These are phyloP conservation scores for Antheraea yamamai DNA, from an alignment of 2,888 invertebrate species.

Conservation along the genomic window DNA sequence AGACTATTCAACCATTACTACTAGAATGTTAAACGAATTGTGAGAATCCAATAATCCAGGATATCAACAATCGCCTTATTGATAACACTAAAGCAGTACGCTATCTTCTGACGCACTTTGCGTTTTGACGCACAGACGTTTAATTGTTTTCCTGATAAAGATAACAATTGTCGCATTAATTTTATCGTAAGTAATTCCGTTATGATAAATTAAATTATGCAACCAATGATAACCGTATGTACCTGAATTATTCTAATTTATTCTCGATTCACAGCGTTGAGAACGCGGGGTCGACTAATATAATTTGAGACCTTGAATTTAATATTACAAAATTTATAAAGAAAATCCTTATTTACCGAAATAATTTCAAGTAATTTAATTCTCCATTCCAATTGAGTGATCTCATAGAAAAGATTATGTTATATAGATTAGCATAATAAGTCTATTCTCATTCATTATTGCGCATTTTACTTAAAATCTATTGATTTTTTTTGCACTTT, in stretches of 20 bases:
- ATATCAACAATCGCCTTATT: slow-evolving; percentile 34
- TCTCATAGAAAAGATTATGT: too few species aligned
- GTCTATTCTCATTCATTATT: too few species aligned
- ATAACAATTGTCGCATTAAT: slow-evolving; percentile 48
- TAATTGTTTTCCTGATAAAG: slow-evolving; percentile 50
- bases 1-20: neutral
- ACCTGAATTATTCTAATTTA: neutral
- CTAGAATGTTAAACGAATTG: neutral
- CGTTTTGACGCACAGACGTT: slow-evolving; percentile 58
- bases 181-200: slow-evolving; percentile 39
- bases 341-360: too few species aligned
- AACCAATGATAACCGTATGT: neutral
- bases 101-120: slow-evolving; percentile 55
- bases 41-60: slow-evolving; percentile 33
- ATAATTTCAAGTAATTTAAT: too few species aligned
- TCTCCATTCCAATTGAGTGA: too few species aligned
- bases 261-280: too few species aligned
- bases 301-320: too few species aligned
- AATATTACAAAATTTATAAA: too few species aligned
- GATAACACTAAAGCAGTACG: slow-evolving; percentile 42
- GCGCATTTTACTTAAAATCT: too few species aligned
- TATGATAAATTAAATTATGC: slow-evolving; percentile 15
- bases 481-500: too few species aligned
- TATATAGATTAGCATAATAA: too few species aligned
- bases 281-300: too few species aligned